Evolutionary conservation across 2,113 vertebrate genomes (phyloP), one percentile per base, ranked within the genome.

Genomic region (Carettochelys insculpta): DNA sequence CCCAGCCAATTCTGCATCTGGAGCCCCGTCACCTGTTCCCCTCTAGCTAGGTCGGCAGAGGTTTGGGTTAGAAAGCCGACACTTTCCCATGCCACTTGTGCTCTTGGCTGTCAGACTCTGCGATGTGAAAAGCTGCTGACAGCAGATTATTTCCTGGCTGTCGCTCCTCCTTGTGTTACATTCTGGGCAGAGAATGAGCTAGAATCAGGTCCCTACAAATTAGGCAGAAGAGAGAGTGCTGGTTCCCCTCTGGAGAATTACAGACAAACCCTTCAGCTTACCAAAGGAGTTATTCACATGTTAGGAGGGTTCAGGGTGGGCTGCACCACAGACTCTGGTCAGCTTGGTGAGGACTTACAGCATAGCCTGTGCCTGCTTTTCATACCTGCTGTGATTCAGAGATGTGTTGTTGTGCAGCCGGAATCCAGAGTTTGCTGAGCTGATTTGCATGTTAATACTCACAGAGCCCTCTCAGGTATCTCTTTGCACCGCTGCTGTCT

Each of bases 301-400:
- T 16, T 5, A 27, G 25, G 51, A 43, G n/a, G 25, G 51, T 80
- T 27, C 16, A 38, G 12, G 14, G 24, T 43, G n/a, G 38, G 78
- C 8, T 41, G 38, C n/a, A 53, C 25, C 51, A 29, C 24, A 24
- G 25, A 41, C 34, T 5, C 22, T 89, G 19, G 47, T 12, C 5
- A 4, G 27, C 47, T 68, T 43, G 85, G 50, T 79, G 80, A 86
- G 47, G 22, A 52, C 12, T 43, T 11, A 58, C 52, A 54, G 76
- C 20, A 9, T 1, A 16, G 11, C 1, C 38, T 0, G 0, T 53
- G 3, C 50, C 87, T 53, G 54, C 47, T 48, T 25, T 73, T 54
- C 31, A 34, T 22, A n/a, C 68, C 79, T 22, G 10, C 88, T 81
- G 17, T 8, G n/a, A 16, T 52, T 86, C 86, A 45, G 0, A 0